phyloP scores from a whole-genome alignment of 1,140 invertebrate genomes.

The Caenorhabditis elegans region DNA sequence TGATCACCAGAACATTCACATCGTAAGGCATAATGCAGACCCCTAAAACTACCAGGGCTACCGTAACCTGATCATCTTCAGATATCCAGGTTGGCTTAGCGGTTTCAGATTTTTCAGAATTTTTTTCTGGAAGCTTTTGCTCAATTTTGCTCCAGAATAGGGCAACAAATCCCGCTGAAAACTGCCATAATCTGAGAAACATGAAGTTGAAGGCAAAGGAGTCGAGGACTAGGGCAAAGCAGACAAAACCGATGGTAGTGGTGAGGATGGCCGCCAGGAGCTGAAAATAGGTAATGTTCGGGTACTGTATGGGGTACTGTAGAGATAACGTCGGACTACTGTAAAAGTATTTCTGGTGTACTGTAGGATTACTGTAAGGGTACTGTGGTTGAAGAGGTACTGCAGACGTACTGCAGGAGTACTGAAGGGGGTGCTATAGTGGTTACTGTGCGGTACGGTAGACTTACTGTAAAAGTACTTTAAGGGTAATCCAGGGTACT shows the following conservation, averaged over 20 bases:
- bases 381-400: too few relatives aligned
- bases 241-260: neutral
- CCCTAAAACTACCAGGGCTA: neutral
- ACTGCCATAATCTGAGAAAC: conserved; percentile 30
- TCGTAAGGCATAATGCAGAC: neutral
- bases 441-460: too few relatives aligned
- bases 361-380: too few relatives aligned
- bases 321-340: too few relatives aligned
- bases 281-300: too few relatives aligned
- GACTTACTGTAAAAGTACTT: too few relatives aligned
- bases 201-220: conserved; percentile 23
- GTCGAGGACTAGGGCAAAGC: neutral
- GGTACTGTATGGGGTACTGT: too few relatives aligned
- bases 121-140: too few relatives aligned
- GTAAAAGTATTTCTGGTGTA: too few relatives aligned
- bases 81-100: neutral
- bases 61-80: neutral
- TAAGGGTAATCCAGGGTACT: too few relatives aligned
- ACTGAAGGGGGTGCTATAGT: too few relatives aligned
- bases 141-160: neutral
- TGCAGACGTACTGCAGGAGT: too few relatives aligned
- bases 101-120: neutral
- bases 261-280: neutral
- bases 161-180: conserved; percentile 7
- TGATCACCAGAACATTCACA: neutral